Percentiles rank a stretch among this genome's conserved stretches.
Conservation (phyloP, 2,797 vertebrate genomes). For the Pagetopsis macropterus region DNA sequence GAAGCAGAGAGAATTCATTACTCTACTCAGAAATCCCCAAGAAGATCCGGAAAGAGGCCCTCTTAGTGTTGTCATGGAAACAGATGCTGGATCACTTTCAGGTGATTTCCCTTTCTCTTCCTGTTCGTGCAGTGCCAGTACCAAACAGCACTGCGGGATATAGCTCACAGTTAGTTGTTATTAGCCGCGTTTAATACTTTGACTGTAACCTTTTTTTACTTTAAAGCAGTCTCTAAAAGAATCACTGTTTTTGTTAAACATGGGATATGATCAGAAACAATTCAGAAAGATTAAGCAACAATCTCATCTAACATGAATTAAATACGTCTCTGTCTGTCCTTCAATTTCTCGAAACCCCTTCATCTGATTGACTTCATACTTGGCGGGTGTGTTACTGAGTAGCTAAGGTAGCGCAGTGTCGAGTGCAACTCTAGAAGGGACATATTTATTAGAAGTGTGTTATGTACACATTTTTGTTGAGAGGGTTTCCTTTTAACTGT, state of each 20-base stretch:
- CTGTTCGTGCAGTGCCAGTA: background rate
- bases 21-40: slow-evolving; percentile 98
- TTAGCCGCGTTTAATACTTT: background rate
- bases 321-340: background rate
- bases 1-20: slow-evolving; percentile 97
- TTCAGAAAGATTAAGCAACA: background rate
- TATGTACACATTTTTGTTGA: no score
- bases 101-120: slow-evolving; percentile 67
- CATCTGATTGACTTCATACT: background rate
- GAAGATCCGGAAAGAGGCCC: slow-evolving; percentile 95
- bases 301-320: no score
- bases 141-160: background rate
- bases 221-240: background rate
- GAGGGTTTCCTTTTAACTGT: no score
- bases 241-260: background rate
- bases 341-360: background rate
- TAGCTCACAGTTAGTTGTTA: background rate
- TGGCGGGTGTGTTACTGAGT: background rate
- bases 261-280: slow-evolving; percentile 1
- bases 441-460: no score
- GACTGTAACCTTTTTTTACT: background rate
- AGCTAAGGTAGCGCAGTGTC: background rate
- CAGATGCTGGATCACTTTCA: slow-evolving; percentile 99
- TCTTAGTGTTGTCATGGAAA: slow-evolving; percentile 96
- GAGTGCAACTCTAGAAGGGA: no score